These are phyloP conservation scores for Lumbricus terrestris DNA, from an alignment of 2,888 invertebrate species.

Conservation along the genomic window DNA sequence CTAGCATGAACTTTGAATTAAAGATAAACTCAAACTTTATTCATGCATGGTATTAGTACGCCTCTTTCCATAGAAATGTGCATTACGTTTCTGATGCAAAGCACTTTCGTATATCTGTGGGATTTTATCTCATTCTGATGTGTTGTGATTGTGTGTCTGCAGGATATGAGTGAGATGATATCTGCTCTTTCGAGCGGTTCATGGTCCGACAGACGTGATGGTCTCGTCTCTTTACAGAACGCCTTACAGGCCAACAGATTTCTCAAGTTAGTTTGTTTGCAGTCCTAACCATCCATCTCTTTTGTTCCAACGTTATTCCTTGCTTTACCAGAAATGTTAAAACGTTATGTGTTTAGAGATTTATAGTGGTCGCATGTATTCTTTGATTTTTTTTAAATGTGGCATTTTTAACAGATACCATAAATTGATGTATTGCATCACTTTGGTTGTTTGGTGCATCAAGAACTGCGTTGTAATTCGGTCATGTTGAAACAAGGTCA, in stretches of 20 bases:
- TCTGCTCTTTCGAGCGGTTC: conserved; percentile 60
- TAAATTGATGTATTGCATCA: too few relatives aligned
- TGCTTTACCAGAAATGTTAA: neutral
- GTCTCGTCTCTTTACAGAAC: conserved; percentile 76
- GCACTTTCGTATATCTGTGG: neutral
- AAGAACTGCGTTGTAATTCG: too few relatives aligned
- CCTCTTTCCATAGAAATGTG: neutral
- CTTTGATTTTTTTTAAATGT: too few relatives aligned
- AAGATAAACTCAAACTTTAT: too few relatives aligned
- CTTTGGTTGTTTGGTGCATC: too few relatives aligned
- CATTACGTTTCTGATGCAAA: neutral
- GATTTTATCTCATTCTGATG: neutral
- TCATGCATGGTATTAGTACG: neutral
- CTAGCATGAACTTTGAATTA: too few relatives aligned
- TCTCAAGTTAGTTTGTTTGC: neutral
- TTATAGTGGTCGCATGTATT: neutral
- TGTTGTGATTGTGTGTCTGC: neutral
- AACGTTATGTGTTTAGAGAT: neutral
- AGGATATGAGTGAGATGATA: conserved; percentile 36
- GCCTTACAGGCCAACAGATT: conserved; percentile 15
- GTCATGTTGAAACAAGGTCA: too few relatives aligned
- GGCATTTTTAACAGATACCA: too few relatives aligned
- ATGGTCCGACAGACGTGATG: conserved; percentile 94
- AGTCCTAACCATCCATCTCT: neutral
- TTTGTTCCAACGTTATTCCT: neutral